A percentile compares a stretch with the other conserved stretches of the same genome.
phyloP scores from a whole-genome alignment of 2,113 vertebrate genomes.

The Gasterosteus nipponicus region DNA sequence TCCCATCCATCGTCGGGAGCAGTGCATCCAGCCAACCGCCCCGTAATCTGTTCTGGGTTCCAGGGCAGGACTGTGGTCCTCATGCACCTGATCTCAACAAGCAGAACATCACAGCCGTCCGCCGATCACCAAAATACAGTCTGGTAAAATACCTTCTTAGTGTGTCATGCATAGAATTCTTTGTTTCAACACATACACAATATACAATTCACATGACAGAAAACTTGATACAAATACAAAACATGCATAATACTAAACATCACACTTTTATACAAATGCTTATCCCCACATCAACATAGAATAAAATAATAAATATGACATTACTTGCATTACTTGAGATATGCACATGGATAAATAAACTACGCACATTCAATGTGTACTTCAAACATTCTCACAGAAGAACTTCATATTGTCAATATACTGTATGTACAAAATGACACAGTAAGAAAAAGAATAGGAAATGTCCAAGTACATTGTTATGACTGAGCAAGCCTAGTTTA shows the following conservation, averaged over 20 bases:
- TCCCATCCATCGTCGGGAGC: too few relatives aligned
- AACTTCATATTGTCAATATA: neutral
- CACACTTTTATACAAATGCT: neutral
- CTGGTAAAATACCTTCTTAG: neutral
- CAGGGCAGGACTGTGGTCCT: too few relatives aligned
- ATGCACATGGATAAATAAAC: slow-evolving; percentile 19
- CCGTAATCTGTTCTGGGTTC: neutral
- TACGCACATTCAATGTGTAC: slow-evolving; percentile 12
- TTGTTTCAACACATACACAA: neutral
- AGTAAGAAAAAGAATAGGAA: neutral
- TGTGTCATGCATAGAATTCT: neutral
- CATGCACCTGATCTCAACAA: neutral
- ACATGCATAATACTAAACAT: neutral
- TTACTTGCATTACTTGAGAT: neutral
- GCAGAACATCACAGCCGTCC: neutral
- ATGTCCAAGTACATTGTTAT: neutral
- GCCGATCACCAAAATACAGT: neutral
- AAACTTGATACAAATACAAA: neutral
- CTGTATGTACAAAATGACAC: slow-evolving; percentile 13
- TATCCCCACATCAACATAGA: neutral
- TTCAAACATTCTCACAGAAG: slow-evolving; percentile 22
- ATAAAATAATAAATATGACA: neutral
- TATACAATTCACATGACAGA: neutral
- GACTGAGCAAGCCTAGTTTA: neutral
- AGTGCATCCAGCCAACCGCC: too few relatives aligned